Evolutionary conservation across 2,888 invertebrate species (phyloP).

Genomic region (Eupithecia centaureata): DNA sequence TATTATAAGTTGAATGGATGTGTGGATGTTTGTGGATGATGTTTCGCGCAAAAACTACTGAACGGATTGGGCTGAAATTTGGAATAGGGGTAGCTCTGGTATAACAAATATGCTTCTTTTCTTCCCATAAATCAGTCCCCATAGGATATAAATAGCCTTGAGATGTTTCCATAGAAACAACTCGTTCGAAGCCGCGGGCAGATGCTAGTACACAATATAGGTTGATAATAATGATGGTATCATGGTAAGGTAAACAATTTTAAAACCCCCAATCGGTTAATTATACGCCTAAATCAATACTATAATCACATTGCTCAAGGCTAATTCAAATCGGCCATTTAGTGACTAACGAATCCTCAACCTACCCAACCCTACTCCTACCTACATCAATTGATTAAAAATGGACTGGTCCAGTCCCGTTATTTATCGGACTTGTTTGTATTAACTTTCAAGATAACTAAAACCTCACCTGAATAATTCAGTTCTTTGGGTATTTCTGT

Average conservation of each 20-base stretch:
- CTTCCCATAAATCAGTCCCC: too few species aligned
- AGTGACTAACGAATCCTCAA: background rate
- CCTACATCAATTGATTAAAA: background rate
- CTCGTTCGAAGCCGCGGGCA: too few species aligned
- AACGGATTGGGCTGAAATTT: too few species aligned
- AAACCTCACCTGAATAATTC: background rate
- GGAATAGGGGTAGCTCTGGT: too few species aligned
- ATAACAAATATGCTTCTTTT: too few species aligned
- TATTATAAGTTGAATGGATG: too few species aligned
- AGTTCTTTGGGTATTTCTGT: background rate
- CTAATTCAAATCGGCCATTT: background rate
- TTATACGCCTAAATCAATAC: background rate
- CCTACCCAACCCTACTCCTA: background rate
- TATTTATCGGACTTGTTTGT: background rate
- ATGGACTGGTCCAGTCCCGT: background rate
- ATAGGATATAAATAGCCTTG: too few species aligned
- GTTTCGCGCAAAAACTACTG: too few species aligned
- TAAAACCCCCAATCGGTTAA: background rate
- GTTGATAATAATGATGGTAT: too few species aligned
- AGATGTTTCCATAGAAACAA: too few species aligned
- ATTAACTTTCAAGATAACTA: background rate
- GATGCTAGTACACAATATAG: too few species aligned
- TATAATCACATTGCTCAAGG: background rate
- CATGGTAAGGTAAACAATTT: background rate
- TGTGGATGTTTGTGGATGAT: too few species aligned